phyloP scores from a whole-genome alignment of 2,888 invertebrate genomes.

The Drosophila helvetica region DNA sequence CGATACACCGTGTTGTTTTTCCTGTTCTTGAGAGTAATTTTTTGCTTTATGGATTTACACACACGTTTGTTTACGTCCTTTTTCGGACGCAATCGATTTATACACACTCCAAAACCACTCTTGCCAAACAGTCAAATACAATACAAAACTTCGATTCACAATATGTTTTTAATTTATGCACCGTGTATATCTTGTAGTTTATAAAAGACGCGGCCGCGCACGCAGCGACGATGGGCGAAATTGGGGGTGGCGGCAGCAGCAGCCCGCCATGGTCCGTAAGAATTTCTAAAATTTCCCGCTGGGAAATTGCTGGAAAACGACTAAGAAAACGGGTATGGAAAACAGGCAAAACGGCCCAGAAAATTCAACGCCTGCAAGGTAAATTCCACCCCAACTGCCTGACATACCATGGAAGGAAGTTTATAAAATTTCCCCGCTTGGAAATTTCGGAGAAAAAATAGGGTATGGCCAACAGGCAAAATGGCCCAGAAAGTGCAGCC shows the following conservation, averaged over 20 bases:
- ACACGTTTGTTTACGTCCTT: slow-evolving; percentile 57
- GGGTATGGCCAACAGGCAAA: no score
- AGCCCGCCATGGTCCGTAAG: background rate
- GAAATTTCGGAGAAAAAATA: no score
- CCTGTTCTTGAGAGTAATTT: slow-evolving; percentile 50
- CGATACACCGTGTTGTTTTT: slow-evolving; percentile 44
- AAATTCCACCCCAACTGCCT: no score
- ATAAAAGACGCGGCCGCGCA: background rate
- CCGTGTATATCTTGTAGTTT: background rate
- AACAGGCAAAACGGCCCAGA: no score
- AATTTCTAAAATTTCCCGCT: no score
- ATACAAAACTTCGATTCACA: background rate
- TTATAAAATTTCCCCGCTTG: no score
- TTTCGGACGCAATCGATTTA: background rate
- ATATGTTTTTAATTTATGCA: background rate
- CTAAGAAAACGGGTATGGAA: no score
- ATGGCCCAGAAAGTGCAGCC: no score
- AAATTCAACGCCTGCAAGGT: no score
- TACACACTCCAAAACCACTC: background rate
- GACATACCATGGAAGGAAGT: no score
- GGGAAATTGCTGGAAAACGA: no score
- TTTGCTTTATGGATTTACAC: slow-evolving; percentile 5
- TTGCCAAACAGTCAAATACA: background rate
- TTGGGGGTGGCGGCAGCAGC: background rate
- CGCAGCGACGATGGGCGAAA: background rate